Base-by-base conservation (phyloP, 2,113 vertebrate genomes). In the Microtus oregoni region DNA sequence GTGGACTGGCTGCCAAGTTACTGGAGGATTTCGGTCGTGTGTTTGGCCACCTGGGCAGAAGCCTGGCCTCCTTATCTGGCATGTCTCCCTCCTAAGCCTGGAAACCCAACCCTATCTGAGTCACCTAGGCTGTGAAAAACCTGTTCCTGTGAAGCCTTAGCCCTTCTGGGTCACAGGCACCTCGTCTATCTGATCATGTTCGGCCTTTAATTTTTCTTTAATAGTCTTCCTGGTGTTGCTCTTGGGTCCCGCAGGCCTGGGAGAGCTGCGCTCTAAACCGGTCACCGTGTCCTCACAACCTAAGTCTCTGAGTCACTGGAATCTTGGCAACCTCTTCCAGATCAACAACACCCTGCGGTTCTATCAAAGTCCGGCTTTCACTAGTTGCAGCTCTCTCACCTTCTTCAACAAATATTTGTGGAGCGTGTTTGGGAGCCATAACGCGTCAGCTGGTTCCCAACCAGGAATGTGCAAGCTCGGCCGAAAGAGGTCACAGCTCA, bases 31-130 rank as follows among this genome's bases (percentile, higher is more conserved):
- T 63, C 0, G 1, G 94, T 86, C 70, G 20, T 65, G 96, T 75
- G 90, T 44, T 73, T 58, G 86, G 92, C 92, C 96, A 96, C 96
- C 82, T 94, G 95, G 97, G 97, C 96, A 92, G 86, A 73, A 63
- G 61, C 32, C 93, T 63, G 35, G 73, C 89, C 91, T 88, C 89
- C 81, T 92, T 77, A 94, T 94, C 96, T 89, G 82, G 76, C 89
- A 93, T 35, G 47, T 75, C 41, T 68, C 79, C 67, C 65, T 55
- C 30, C 52, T 61, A 41, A 82, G n/a, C 67, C 58, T 77, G 17
- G 52, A 44, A 75, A 86, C 96, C 96, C 82, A 94, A 17, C 96
- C 96, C 92, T 65, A 0, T 32, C 63, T 94, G 94, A 97, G 86
- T 96, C 96, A 97, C 91, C 95, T 28, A 14, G 78, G 90, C 86